A percentile compares a stretch with the other conserved stretches of the same genome.
Conservation (phyloP, 2,113 vertebrate species). For the Thamnophis sirtalis region DNA sequence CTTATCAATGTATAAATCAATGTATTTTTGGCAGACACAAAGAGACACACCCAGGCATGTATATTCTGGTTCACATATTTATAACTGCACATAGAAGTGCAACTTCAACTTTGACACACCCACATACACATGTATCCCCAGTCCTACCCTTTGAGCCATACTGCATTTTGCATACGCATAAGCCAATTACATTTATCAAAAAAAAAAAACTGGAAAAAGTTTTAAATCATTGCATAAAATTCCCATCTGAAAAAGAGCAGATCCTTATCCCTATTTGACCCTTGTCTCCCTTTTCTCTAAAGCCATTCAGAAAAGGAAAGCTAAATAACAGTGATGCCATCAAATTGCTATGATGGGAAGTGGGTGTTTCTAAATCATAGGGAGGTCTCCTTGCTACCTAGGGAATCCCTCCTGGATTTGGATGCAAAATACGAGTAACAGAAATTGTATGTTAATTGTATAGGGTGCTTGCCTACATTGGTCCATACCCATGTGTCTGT, state of each 20-base stretch:
- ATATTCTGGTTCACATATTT: neutral
- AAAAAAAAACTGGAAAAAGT: neutral
- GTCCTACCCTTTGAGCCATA: slow-evolving; percentile 5
- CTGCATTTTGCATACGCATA: neutral
- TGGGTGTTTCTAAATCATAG: slow-evolving; percentile 47
- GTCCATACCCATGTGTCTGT: neutral
- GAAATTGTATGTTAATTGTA: slow-evolving; percentile 30
- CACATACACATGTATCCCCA: slow-evolving; percentile 4
- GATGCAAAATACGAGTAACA: slow-evolving; percentile 48
- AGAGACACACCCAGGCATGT: slow-evolving; percentile 14
- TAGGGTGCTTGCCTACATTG: slow-evolving; percentile 41
- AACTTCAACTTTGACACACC: slow-evolving; percentile 8
- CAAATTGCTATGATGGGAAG: slow-evolving; percentile 7
- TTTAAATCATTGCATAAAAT: neutral
- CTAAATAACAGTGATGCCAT: neutral
- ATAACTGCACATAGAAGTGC: neutral
- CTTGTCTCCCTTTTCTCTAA: slow-evolving; percentile 22
- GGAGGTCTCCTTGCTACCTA: neutral
- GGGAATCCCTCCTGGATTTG: slow-evolving; percentile 49
- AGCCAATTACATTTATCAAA: rapidly evolving
- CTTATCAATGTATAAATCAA: neutral
- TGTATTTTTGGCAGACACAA: slow-evolving; percentile 23
- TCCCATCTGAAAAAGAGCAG: slow-evolving; percentile 1
- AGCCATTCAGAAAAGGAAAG: slow-evolving; percentile 12
- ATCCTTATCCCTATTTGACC: neutral